Evolutionary conservation across 2,113 vertebrate genomes (phyloP).

Genomic region (Canis aureus): DNA sequence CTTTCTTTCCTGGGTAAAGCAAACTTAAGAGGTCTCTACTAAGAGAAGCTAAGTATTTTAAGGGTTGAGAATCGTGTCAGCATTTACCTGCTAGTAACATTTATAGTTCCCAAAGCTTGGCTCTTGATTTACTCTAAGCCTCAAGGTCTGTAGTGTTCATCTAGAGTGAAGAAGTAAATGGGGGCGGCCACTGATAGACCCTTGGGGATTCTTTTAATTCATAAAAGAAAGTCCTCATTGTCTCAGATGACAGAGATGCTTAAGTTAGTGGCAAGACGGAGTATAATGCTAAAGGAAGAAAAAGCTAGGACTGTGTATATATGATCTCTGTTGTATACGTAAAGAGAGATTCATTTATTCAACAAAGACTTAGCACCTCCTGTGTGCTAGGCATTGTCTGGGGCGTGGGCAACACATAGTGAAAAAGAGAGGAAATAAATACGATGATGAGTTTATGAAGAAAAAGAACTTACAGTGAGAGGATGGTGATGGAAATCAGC

Average conservation of each 20-base stretch:
- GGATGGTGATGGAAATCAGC: neutral
- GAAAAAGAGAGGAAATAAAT: neutral
- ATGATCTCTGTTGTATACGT: neutral
- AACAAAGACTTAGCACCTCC: neutral
- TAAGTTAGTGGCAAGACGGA: neutral
- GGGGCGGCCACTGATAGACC: neutral
- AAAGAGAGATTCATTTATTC: neutral
- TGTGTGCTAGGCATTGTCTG: neutral
- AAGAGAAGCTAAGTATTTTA: neutral
- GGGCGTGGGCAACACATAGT: neutral
- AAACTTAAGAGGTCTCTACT: neutral
- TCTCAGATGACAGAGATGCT: neutral
- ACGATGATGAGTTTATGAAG: neutral
- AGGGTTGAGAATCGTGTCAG: neutral
- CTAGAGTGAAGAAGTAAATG: neutral
- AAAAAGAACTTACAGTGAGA: neutral
- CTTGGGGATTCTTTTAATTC: neutral
- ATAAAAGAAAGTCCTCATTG: neutral
- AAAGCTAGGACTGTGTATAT: neutral
- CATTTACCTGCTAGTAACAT: neutral
- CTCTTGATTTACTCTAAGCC: neutral
- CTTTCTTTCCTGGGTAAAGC: neutral
- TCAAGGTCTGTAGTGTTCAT: neutral
- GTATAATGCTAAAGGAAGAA: neutral
- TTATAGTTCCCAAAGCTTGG: neutral